phyloP scores from a whole-genome alignment of 2,888 invertebrate species.

The Dryobota labecula region DNA sequence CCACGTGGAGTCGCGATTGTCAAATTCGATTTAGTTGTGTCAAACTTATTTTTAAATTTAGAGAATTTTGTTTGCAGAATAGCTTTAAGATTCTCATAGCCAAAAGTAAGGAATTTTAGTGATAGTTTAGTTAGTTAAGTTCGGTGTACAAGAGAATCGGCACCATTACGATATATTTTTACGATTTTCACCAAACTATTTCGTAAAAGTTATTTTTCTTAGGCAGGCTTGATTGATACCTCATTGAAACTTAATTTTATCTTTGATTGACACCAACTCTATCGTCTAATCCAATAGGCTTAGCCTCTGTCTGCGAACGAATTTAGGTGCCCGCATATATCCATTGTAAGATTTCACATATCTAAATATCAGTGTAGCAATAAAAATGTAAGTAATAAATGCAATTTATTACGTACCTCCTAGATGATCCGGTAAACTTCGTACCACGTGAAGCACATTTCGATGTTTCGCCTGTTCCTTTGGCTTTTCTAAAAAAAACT shows the following conservation, averaged over 20 bases:
- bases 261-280: conserved; percentile 17
- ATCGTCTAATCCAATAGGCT: conserved; percentile 10
- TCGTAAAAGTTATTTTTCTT: background rate
- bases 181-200: background rate
- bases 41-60: no score
- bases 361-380: background rate
- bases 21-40: no score
- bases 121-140: no score
- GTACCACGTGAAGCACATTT: no score
- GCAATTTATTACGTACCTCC: background rate
- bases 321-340: conserved; percentile 33
- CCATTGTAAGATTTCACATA: background rate
- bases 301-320: background rate
- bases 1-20: no score
- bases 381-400: background rate
- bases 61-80: no score
- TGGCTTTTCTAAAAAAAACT: no score
- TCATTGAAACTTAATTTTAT: conserved; percentile 2
- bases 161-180: background rate
- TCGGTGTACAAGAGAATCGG: no score
- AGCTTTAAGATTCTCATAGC: no score
- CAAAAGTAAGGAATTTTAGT: no score
- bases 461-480: no score
- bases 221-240: conserved; percentile 1
- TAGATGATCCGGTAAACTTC: no score